Base-by-base conservation (phyloP, 1,140 invertebrate species). In the Nasonia giraulti region DNA sequence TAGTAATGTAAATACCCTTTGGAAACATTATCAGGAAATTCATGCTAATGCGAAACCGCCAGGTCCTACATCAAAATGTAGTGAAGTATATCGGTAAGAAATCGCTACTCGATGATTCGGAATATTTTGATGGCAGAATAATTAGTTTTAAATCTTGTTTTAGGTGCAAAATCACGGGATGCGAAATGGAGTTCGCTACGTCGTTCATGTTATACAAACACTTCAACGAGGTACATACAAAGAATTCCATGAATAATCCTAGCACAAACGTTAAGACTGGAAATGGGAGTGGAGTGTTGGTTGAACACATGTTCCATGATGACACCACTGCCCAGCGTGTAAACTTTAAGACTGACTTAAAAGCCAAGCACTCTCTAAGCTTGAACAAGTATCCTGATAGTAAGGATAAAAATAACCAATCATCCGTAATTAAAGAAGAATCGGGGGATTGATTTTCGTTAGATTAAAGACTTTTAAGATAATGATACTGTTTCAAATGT, bases 321-420 rank as follows among this genome's bases (percentile, higher is more conserved):
- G 88, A 91, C 83, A 86, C 88, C 89, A 89, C 88, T 75, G 73
- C 86, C 86, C 89, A 89, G 71, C 89, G 89, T 87, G 84, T 84
- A 89, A 92, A 92, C 87, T 91, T 92, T 89, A 93, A 93, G 91
- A 93, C 92, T 93, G 92, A 93, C 83, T 91, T 92, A 85, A 91
- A 92, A 91, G 91, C 90, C 90, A 93, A 93, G 87, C 89, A 88
- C 87, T 86, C 80, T 6, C 40, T 77, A 83, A 33, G 79, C 74
- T 85, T 85, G 68, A 85, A 89, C 55, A 86, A 91, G 11, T 89
- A 89, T 82, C 79, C 86, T 20, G 88, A 89, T 80, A 87, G 73
- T 80, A 84, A 87, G 8, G 86, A 89, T 71, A 89, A 91, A 47
- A 86, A 87, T 77, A 87, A 71, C 78, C 84, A 88, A 88, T 88